phyloP scores from a whole-genome alignment of 2,113 vertebrate species.

The Varanus salvator region DNA sequence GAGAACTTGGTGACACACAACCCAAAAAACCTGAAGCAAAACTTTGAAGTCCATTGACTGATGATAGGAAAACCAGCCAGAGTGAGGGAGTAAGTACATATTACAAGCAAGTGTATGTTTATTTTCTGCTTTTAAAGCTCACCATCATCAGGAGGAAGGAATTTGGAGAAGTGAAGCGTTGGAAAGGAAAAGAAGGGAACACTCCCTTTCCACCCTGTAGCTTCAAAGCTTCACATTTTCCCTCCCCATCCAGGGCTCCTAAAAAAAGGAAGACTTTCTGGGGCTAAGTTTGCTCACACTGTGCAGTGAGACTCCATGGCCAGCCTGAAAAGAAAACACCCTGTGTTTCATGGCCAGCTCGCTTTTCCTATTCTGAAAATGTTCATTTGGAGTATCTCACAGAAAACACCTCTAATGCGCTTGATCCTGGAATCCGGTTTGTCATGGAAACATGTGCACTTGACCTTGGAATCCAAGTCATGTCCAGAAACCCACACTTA shows the following conservation, averaged over 20 bases:
- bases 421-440: too few relatives aligned
- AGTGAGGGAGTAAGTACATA: neutral
- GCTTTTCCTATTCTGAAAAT: neutral
- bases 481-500: neutral
- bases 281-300: neutral
- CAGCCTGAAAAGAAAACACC: too few relatives aligned
- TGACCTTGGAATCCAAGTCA: neutral
- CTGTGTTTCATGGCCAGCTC: neutral
- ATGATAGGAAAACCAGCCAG: neutral
- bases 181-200: neutral
- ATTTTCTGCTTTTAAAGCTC: neutral
- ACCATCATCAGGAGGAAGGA: neutral
- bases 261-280: neutral
- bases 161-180: neutral
- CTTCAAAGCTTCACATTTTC: neutral
- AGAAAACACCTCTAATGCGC: too few relatives aligned
- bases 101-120: neutral
- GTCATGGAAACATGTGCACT: too few relatives aligned
- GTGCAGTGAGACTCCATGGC: neutral
- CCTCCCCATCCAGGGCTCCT: neutral
- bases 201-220: neutral
- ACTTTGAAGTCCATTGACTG: slow-evolving; percentile 7
- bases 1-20: neutral
- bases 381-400: neutral
- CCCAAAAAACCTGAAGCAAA: neutral